phyloP scores from a whole-genome alignment of 1,140 invertebrate genomes.

The Heliconius eleuchia region DNA sequence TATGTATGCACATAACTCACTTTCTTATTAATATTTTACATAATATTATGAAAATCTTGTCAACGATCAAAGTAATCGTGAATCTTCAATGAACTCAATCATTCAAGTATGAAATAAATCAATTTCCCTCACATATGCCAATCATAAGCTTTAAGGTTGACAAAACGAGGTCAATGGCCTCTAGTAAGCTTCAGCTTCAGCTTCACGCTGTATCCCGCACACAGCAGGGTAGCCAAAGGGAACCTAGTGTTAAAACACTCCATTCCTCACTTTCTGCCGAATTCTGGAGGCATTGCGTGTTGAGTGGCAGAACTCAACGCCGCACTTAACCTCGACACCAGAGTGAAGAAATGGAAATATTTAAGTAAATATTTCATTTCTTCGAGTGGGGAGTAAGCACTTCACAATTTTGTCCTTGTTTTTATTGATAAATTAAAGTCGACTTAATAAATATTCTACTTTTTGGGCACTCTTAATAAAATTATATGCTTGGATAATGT shows the following conservation, averaged over 20 bases:
- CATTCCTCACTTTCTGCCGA: no score
- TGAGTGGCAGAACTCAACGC: no score
- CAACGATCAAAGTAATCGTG: not conserved
- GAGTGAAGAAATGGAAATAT: no score
- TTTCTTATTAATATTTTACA: not conserved
- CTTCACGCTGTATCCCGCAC: no score
- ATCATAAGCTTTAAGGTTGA: not conserved
- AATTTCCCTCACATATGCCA: not conserved
- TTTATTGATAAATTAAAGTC: slow-evolving; percentile 2
- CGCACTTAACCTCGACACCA: no score
- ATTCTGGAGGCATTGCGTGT: no score
- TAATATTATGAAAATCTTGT: not conserved
- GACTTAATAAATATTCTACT: not conserved
- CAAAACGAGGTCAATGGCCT: not conserved
- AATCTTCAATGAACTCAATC: slow-evolving; percentile 7
- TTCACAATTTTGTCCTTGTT: not conserved
- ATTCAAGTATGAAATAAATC: slow-evolving; percentile 1
- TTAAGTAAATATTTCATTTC: no score
- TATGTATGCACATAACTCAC: not conserved
- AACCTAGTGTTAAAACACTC: no score
- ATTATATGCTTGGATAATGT: not conserved
- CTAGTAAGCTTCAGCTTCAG: no score
- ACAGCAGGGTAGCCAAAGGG: no score
- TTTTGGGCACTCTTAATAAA: not conserved
- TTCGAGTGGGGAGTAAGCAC: not conserved